Base-by-base conservation (phyloP, 2,888 invertebrate species). In the Macrosoma leucophasiata region DNA sequence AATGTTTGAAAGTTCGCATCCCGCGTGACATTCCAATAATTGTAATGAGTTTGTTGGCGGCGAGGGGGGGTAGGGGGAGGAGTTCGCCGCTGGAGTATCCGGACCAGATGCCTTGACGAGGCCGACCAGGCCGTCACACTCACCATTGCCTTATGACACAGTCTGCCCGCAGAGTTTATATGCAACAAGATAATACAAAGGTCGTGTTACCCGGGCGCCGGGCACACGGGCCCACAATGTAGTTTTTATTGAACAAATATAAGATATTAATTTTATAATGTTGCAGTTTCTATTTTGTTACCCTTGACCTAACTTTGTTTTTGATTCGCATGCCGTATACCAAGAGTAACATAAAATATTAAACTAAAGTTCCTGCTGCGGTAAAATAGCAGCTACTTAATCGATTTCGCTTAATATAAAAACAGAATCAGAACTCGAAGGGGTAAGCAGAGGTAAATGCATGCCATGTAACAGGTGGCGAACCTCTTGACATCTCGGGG, bases 191-290 rank as follows among this genome's bases (percentile, higher is more conserved):
- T 68, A 74, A 84, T 84, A 84, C 84, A 82, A 84, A 84, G 81
- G 82, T 65, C 81, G 81, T 79, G 82, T 84, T 82, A 82, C 84
- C 82, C 79, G 81, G 82, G 76, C 78, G 66, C 81, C 79, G 81
- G 82, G 79, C 70, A 73, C 77, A 77, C 79, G 72, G 82, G 81
- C 82, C 84, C 84, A 79, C 81, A 79, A 74, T 82, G 78, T 84
- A 84, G 81, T 82, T 84, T 79, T 79, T 84, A 84, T 72, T 82
- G 82, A 84, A 84, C 84, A 82, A 84, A 84, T 84, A 82, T 82
- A 84, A 84, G 75, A 82, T 82, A 84, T 84, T 84, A 82, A 82
- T 82, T 84, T 84, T 81, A 82, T 82, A 82, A 82, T 72, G 76
- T 75, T 41, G 76, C 63, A 70, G 70, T 77, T 82, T 79, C 67